Base-by-base conservation (phyloP, 2,888 invertebrate species). In the Aleiodes alternator region DNA sequence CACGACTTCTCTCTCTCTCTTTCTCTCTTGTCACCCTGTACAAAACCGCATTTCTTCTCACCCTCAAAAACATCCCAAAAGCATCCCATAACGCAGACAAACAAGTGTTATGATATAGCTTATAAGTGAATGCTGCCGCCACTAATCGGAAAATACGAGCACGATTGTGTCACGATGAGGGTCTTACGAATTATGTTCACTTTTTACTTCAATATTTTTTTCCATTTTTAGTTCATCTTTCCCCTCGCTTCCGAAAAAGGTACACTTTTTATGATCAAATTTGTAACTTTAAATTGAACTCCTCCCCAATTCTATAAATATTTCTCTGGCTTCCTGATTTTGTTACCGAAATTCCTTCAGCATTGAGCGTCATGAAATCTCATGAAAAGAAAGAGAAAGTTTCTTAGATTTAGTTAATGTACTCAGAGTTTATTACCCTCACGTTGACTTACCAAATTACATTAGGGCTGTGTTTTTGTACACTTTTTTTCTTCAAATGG, bases 61-160 rank as follows among this genome's bases (percentile, higher is more conserved):
- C 78, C 80, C 78, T 64, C 72, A 78, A 81, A 72, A 72, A 56
- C 64, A 29, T 57, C 72, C 53, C 66, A 72, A 34, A 84, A 82
- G 84, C 82, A 84, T 86, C 34, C 34, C 88, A 86, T 88, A 89
- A 89, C 86, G 87, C 84, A 82, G 79, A 85, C 83, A 87, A 85
- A 89, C 89, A 89, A 89, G 89, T 89, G 89, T 89, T 88, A 89
- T 88, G 86, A 86, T 86, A 88, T 86, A 87, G 88, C 87, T 87
- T 88, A 88, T 89, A 89, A 89, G 89, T 89, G 89, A 89, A 89
- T 89, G 89, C 88, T 86, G 75, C 75, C 86, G 85, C 86, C 87
- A 87, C 89, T 89, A 89, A 89, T 89, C 88, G 87, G 86, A 87
- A 89, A 89, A 89, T 89, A 89, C 88, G 89, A 85, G 86, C 88